Base-by-base conservation (phyloP, 2,113 vertebrate genomes). In the Perca fluviatilis region DNA sequence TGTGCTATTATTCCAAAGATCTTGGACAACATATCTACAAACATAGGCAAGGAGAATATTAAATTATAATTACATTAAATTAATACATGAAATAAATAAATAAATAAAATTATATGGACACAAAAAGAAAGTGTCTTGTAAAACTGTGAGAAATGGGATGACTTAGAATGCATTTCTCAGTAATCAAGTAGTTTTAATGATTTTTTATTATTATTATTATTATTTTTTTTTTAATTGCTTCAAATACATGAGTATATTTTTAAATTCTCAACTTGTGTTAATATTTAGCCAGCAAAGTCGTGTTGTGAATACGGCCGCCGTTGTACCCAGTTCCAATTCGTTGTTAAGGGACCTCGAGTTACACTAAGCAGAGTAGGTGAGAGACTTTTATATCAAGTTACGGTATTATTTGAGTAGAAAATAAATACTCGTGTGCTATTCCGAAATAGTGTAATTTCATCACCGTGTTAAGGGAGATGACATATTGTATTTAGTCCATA, bases 381-480 rank as follows among this genome's bases (percentile, higher is more conserved):
- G 18, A 74, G 8, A n/a, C 54, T 0, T 0, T 54, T 0, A 30
- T 40, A 23, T 30, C 0, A 19, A 49, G 9, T 19, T 10, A 13
- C 3, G 3, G 2, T 3, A 9, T 23, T 77, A 49, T 19, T 65
- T 54, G 7, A 6, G 10, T 2, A 0, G 0, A 33, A 46, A 36
- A 13, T 54, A 16, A 6, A 11, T 12, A 33, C 0, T 25, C 0
- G 5, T 53, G 0, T 33, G 9, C 0, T 64, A 0, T 16, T 12
- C 0, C 0, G 13, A 11, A n/a, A 21, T 21, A 6, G 12, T 23
- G 0, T 12, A 3, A 23, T 57, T 4, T 18, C 1, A 18, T n/a
- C 9, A 1, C 0, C 0, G 0, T 49, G 19, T 25, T 5, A 14
- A 56, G 10, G 25, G 1, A 5, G 2, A 43, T n/a, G 8, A 43